Percentiles rank a stretch among this genome's conserved stretches.
These are phyloP conservation scores for Loriculus beryllinus DNA, from an alignment of 2,797 vertebrate species.

Conservation along the genomic window DNA sequence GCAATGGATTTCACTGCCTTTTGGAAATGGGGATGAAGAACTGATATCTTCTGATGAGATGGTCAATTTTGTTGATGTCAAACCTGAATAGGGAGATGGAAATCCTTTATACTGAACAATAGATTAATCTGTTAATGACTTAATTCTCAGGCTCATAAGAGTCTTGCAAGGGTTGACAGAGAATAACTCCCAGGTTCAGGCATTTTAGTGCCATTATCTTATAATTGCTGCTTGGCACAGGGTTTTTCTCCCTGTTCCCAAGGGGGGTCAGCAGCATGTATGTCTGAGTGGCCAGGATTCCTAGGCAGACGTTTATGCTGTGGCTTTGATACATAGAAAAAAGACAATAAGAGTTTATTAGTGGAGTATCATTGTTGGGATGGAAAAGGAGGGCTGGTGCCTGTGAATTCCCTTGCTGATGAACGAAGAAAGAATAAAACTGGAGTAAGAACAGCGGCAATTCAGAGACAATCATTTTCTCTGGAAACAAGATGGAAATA, in stretches of 20 bases:
- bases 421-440: conserved; percentile 33
- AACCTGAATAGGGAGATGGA: background rate
- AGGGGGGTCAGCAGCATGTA: background rate
- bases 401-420: background rate
- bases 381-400: background rate
- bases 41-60: background rate
- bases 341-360: conserved; percentile 50
- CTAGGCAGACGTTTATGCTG: background rate
- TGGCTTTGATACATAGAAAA: conserved; percentile 8
- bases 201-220: conserved; percentile 55
- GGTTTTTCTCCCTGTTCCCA: background rate
- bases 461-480: conserved; percentile 28
- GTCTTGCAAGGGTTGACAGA: conserved; percentile 29
- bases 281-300: background rate
- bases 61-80: background rate
- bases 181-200: conserved; percentile 20
- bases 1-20: background rate
- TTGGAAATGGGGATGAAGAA: background rate
- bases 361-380: background rate
- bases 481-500: conserved; percentile 10
- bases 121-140: conserved; percentile 47
- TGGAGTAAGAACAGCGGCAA: conserved; percentile 1
- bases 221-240: conserved; percentile 54
- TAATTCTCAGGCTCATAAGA: conserved; percentile 14
- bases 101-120: background rate